phyloP scores from a whole-genome alignment of 2,113 vertebrate species.

The Myiozetetes cayanensis region DNA sequence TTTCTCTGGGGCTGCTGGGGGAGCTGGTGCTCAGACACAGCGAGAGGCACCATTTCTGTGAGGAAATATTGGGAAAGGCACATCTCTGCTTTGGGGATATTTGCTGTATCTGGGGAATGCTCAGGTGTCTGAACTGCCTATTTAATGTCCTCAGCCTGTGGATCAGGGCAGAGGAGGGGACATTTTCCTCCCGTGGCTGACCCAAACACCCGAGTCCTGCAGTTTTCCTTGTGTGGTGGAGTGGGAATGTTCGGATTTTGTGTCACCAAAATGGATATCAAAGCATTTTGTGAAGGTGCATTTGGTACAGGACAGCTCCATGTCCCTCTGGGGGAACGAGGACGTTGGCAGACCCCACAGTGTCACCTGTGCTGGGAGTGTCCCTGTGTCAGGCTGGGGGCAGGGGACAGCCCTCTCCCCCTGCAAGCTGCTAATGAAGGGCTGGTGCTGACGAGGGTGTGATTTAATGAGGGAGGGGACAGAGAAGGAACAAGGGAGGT shows the following conservation, averaged over 20 bases:
- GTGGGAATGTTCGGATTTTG: not conserved
- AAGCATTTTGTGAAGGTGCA: fast-evolving
- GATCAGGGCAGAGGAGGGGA: not conserved
- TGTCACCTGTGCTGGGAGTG: not conserved
- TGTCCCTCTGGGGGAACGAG: not conserved
- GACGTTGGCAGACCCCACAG: not conserved
- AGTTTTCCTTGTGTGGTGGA: not conserved
- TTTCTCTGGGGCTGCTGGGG: not conserved
- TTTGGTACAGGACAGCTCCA: not conserved
- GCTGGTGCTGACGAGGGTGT: not conserved
- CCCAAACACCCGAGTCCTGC: fast-evolving
- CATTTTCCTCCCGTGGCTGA: not conserved
- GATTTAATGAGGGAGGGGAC: not conserved
- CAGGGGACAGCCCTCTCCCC: not conserved
- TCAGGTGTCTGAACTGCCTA: not conserved
- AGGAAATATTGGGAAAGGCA: not conserved
- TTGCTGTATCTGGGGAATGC: fast-evolving
- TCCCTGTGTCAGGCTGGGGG: not conserved
- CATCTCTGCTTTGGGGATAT: not conserved
- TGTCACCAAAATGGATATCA: fast-evolving
- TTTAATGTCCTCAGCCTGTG: not conserved
- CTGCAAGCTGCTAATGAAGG: not conserved
- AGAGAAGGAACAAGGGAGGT: fast-evolving
- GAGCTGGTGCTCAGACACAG: not conserved
- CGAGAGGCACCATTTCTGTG: not conserved